A percentile compares a stretch with the other conserved stretches of the same genome.
Evolutionary conservation across 53 echinoderm and acorn worm genomes (phyloP).

Genomic region (Holothuria leucospilota): DNA sequence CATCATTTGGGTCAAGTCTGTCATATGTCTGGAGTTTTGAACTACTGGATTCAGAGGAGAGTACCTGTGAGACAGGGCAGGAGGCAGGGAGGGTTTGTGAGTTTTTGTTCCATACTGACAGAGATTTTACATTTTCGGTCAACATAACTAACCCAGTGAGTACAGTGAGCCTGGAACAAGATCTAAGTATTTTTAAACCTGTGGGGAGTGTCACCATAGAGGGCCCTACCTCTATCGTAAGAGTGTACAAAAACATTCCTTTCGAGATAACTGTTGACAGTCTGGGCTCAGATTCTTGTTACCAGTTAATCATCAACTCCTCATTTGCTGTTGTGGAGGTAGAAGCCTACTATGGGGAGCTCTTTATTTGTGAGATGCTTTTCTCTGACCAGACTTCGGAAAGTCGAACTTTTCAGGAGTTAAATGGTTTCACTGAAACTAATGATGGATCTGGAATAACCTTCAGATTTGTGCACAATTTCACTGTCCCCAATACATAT

Average conservation of each 20-base stretch:
- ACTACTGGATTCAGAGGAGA: slow-evolving; percentile 25
- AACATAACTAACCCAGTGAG: slow-evolving; percentile 71
- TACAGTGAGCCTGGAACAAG: background rate
- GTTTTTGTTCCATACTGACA: slow-evolving; percentile 51
- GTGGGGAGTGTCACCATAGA: slow-evolving; percentile 37
- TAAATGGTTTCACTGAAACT: background rate
- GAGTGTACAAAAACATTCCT: slow-evolving; percentile 19
- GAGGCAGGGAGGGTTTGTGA: slow-evolving; percentile 26
- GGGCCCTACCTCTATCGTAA: background rate
- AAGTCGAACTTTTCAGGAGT: background rate
- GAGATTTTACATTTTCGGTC: slow-evolving; percentile 58
- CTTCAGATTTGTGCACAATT: slow-evolving; percentile 24
- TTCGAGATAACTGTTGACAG: slow-evolving; percentile 6
- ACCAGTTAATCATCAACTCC: background rate
- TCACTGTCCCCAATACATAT: slow-evolving; percentile 17
- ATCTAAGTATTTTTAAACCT: slow-evolving; percentile 59
- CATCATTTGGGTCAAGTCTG: slow-evolving; percentile 48
- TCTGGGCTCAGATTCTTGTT: slow-evolving; percentile 67
- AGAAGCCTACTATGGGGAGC: slow-evolving; percentile 4
- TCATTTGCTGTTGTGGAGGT: background rate
- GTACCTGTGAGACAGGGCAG: slow-evolving; percentile 9
- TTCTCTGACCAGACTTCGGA: background rate
- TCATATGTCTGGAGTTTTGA: slow-evolving; percentile 70
- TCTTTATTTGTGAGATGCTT: background rate
- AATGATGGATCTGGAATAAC: background rate